Evolutionary conservation across 1,140 invertebrate species (phyloP).

Genomic region (Catajapyx aquilonaris): DNA sequence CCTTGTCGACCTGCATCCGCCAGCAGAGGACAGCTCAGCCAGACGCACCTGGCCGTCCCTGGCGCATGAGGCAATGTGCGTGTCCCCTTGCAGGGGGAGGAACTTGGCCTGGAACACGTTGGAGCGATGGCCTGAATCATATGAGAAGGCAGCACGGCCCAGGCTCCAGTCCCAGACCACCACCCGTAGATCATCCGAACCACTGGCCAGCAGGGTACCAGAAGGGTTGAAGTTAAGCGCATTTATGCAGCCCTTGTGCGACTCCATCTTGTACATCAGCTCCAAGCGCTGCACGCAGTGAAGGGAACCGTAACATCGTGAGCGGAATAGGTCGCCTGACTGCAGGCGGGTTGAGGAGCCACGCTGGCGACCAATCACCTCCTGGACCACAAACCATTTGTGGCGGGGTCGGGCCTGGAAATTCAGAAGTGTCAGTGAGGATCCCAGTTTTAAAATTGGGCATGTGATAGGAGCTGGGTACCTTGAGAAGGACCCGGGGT

Average conservation of each 20-base stretch:
- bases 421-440: too few species aligned
- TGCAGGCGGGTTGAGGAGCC: conserved; percentile 24
- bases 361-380: conserved; percentile 31
- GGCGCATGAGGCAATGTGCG: conserved; percentile 66
- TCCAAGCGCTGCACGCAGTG: conserved; percentile 62
- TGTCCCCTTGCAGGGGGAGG: conserved; percentile 42
- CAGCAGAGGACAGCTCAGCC: conserved; percentile 28
- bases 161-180: conserved; percentile 78
- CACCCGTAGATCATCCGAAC: conserved; percentile 72
- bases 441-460: too few species aligned
- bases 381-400: conserved; percentile 34
- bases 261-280: conserved; percentile 49
- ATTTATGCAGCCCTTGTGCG: conserved; percentile 80
- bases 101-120: conserved; percentile 71
- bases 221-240: conserved; percentile 66
- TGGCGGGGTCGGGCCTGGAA: too few species aligned
- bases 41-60: conserved; percentile 67
- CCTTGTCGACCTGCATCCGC: conserved; percentile 26
- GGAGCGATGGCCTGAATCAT: conserved; percentile 54
- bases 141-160: conserved; percentile 36
- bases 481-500: too few species aligned
- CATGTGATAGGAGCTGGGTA: too few species aligned
- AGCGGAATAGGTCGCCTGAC: conserved; percentile 35
- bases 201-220: conserved; percentile 58
- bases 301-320: conserved; percentile 56